Evolutionary conservation across 2,113 vertebrate genomes (phyloP), one percentile per base, ranked within the genome.

Genomic region (Isichthys henryi): DNA sequence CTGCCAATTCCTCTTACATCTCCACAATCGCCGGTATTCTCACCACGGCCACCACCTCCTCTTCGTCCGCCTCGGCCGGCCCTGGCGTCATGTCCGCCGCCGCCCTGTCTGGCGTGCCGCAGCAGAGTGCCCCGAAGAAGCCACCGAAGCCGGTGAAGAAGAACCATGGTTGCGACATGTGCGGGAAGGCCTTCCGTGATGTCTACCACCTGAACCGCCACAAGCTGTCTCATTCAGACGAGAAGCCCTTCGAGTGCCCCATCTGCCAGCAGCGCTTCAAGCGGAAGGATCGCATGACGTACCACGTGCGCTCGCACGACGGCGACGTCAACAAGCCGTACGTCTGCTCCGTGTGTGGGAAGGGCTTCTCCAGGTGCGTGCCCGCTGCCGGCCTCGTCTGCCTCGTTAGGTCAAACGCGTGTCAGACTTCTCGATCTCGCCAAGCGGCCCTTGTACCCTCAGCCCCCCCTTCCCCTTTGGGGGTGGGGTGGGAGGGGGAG

Each of bases 201-300:
- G 98, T 99, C 88, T 99, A 99, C 94, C 98, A 99, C 93, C 97
- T 99, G 90, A 99, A 99, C 93, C 93, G 98, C 91, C 98, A 99
- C 96, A 99, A 99, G 96, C 96, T 99, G 90, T 99, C 98, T 17
- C 98, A 99, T 94, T 99, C 98, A 0, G 98, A 99, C 1, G 98
- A 99, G 92, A 99, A 98, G 93, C 98, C 98, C 52, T 99, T 99
- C 19, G 97, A 99, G 94, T 99, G 98, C 93, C 98, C 98, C 52
- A 97, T 99, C 94, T 99, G 98, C 94, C 98, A 99, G 93, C 98
- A 99, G 95, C 97, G 98, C 91, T 99, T 99, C 94, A 99, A 99
- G 94, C 97, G 98, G 87, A 99, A 99, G 96, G 98, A 99, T 94
- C 98, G 98, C 92, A 99, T 99, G 98, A 99, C 98, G 77, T 99